Conservation (phyloP, 2,888 invertebrate genomes). For the Teleogryllus oceanicus region DNA sequence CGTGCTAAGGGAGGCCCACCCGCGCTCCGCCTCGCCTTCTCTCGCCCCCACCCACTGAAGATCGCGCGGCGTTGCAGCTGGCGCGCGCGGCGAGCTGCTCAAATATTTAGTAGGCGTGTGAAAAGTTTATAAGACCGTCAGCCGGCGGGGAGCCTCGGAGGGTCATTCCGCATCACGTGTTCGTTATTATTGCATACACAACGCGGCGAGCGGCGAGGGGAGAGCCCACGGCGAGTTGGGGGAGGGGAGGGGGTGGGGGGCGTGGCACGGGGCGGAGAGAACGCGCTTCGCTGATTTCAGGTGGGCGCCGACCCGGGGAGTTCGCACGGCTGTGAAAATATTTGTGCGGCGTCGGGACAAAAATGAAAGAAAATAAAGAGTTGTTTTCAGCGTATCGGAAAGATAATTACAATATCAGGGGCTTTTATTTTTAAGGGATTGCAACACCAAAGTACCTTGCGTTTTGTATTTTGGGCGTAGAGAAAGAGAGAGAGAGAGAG, state of each 20-base stretch:
- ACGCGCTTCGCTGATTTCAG: too few relatives aligned
- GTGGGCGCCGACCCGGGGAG: too few relatives aligned
- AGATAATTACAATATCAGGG: background rate
- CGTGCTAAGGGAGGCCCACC: too few relatives aligned
- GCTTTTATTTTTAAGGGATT: background rate
- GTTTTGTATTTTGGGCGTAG: too few relatives aligned
- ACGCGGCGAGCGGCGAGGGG: conserved; percentile 3
- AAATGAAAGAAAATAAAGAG: too few relatives aligned
- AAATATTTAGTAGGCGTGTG: conserved; percentile 40
- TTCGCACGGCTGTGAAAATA: too few relatives aligned
- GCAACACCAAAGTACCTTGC: too few relatives aligned
- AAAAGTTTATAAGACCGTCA: conserved; percentile 39
- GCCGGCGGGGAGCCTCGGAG: conserved; percentile 32
- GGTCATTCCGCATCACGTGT: conserved; percentile 30
- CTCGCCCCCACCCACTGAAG: background rate
- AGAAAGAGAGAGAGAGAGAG: too few relatives aligned
- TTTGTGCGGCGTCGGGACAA: too few relatives aligned
- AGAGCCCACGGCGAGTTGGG: background rate
- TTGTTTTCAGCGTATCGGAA: background rate
- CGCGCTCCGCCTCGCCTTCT: too few relatives aligned
- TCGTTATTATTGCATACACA: conserved; percentile 31
- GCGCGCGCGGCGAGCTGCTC: conserved; percentile 28
- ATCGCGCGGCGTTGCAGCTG: background rate
- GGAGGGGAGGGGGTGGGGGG: background rate
- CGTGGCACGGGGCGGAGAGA: background rate